These are phyloP conservation scores for Apeltes quadracus DNA, from an alignment of 2,113 vertebrate species.

Conservation along the genomic window DNA sequence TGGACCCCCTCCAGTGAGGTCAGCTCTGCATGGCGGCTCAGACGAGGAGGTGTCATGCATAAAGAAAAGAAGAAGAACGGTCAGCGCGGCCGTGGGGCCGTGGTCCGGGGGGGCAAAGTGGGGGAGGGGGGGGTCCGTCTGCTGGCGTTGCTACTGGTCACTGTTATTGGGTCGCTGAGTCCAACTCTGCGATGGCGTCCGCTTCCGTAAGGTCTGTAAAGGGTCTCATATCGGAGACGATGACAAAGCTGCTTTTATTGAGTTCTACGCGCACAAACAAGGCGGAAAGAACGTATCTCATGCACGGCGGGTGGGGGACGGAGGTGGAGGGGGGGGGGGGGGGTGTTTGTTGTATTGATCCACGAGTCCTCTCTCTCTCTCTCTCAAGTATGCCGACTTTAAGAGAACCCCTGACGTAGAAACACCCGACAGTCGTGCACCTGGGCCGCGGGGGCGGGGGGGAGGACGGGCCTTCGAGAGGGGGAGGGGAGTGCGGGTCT, in stretches of 20 bases:
- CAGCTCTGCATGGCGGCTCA: conserved; percentile 68
- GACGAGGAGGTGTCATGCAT: conserved; percentile 75
- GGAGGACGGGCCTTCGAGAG: too few species aligned
- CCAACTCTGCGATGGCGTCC: conserved; percentile 40
- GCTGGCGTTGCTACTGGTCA: conserved; percentile 69
- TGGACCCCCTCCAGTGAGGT: conserved; percentile 25
- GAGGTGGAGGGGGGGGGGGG: not conserved
- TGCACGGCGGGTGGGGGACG: conserved; percentile 30
- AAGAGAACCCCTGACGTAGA: too few species aligned
- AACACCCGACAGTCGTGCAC: too few species aligned
- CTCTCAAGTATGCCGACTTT: too few species aligned
- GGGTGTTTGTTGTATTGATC: not conserved
- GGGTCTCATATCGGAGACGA: conserved; percentile 42
- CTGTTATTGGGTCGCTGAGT: conserved; percentile 42
- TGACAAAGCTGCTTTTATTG: conserved; percentile 52
- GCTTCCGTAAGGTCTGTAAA: conserved; percentile 44
- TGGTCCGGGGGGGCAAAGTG: too few species aligned
- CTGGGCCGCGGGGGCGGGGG: not conserved
- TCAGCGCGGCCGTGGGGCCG: not conserved
- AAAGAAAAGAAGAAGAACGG: conserved; percentile 20
- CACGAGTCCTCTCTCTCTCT: too few species aligned
- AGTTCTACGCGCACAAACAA: conserved; percentile 52
- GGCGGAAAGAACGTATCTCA: conserved; percentile 51
- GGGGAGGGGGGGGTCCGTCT: conserved; percentile 17
- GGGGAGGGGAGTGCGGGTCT: too few species aligned